Percentiles rank a stretch among this genome's conserved stretches.
Conservation (phyloP, 2,888 invertebrate genomes). For the Agonopterix subpropinquella region DNA sequence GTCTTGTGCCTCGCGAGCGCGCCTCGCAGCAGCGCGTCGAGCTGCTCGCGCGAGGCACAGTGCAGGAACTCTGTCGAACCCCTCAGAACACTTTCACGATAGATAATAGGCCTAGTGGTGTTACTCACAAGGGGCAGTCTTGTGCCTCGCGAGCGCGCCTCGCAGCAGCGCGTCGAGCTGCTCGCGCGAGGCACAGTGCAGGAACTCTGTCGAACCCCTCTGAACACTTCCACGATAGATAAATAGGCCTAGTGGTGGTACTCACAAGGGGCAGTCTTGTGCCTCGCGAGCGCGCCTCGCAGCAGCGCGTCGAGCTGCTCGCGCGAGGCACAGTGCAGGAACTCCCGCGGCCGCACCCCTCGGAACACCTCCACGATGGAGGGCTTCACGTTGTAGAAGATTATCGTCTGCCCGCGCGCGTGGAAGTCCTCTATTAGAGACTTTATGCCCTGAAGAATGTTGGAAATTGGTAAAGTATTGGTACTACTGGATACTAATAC, state of each 20-base stretch:
- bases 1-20: constrained; percentile 15
- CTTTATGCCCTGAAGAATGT: constrained; percentile 78
- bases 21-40: constrained; percentile 43
- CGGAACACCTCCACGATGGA: constrained; percentile 82
- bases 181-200: constrained; percentile 61
- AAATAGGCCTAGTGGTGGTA: constrained; percentile 67
- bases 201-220: constrained; percentile 81
- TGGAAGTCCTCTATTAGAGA: constrained; percentile 82
- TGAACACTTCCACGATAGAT: constrained; percentile 81
- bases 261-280: neutral
- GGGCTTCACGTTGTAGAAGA: constrained; percentile 85
- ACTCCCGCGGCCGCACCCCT: constrained; percentile 81
- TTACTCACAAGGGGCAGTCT: neutral
- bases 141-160: constrained; percentile 16
- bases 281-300: constrained; percentile 17
- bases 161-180: constrained; percentile 51
- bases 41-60: constrained; percentile 47
- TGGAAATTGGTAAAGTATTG: no score
- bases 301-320: constrained; percentile 52
- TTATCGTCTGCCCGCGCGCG: constrained; percentile 79
- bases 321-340: constrained; percentile 70
- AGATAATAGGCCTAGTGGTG: constrained; percentile 22
- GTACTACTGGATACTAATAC: no score
- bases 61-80: constrained; percentile 79
- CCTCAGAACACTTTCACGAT: constrained; percentile 82